Evolutionary conservation across 2,888 invertebrate genomes (phyloP), one percentile per base, ranked within the genome.

Genomic region (Catocala sponsa): DNA sequence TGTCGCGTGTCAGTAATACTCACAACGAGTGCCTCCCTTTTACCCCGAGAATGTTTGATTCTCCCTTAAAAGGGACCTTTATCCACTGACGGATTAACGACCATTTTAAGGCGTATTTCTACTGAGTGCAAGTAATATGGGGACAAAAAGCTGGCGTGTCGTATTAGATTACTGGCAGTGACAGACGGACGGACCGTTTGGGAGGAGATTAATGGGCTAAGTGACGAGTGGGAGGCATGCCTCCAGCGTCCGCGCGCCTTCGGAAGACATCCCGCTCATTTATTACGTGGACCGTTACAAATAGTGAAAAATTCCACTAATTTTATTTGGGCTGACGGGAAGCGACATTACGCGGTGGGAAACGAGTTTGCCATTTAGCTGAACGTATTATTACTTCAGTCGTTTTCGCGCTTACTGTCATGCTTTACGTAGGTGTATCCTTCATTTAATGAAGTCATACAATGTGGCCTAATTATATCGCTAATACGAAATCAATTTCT

Each of bases 91-190:
- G 86, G 87, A 91, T 91, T 90, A 90, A 85, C 82, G 85, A 78
- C 80, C 87, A 84, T 89, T 91, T 86, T 85, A 87, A 86, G 88
- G 82, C 87, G 87, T 87, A 91, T 90, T 90, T 86, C 87, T 83
- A 83, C 84, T 79, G 82, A 90, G 85, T 88, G 86, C 88, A 82
- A 86, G 89, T 90, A 91, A 90, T 91, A 88, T 85, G 86, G 90
- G 89, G 86, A 91, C 90, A 92, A 91, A 93, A 94, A 94, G 91
- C 87, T 89, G 86, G 92, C 91, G 91, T 92, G 92, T 92, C 93
- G 91, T 91, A 93, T 94, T 92, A 92, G 92, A 94, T 94, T 94
- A 94, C 88, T 87, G 91, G 84, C 90, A 85, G 88, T 91, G 94
- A 92, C 91, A 90, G 92, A 91, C 90, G 89, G 90, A 90, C 88